phyloP scores from a whole-genome alignment of 2,797 vertebrate genomes.

The Sarcoramphus papa region DNA sequence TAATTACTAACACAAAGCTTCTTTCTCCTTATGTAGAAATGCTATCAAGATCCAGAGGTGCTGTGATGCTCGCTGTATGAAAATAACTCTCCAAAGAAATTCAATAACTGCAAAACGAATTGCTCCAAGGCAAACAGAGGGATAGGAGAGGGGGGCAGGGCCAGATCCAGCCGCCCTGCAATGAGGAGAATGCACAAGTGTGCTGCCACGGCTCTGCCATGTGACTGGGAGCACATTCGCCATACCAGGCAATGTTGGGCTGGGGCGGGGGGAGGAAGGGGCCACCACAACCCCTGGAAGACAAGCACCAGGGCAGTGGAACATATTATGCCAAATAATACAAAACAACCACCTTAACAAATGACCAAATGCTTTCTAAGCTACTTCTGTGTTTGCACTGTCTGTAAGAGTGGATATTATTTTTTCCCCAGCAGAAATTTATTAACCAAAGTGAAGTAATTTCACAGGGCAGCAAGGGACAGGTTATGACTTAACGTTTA shows the following conservation, averaged over 20 bases:
- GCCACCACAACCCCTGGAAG: neutral
- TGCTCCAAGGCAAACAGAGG: constrained; percentile 69
- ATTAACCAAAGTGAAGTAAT: constrained; percentile 35
- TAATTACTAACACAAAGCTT: constrained; percentile 81
- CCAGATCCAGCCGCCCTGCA: neutral
- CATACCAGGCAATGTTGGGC: neutral
- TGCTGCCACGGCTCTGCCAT: neutral
- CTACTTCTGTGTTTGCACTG: neutral
- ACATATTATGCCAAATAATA: neutral
- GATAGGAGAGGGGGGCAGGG: constrained; percentile 36
- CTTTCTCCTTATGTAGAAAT: constrained; percentile 74
- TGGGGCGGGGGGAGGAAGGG: neutral
- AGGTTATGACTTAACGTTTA: constrained; percentile 16
- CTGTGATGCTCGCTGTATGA: constrained; percentile 71
- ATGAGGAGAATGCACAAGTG: constrained; percentile 54
- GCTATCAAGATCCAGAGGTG: constrained; percentile 76
- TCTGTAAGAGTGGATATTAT: neutral
- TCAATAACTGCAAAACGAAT: constrained; percentile 72
- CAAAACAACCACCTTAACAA: neutral
- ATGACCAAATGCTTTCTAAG: neutral
- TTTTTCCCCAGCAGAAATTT: neutral
- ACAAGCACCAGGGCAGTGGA: neutral
- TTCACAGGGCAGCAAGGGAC: neutral
- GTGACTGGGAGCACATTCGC: constrained; percentile 7
- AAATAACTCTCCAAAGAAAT: constrained; percentile 74